Evolutionary conservation across 1,140 invertebrate species (phyloP), one percentile per base, ranked within the genome.

Genomic region (Cotesia typhae): DNA sequence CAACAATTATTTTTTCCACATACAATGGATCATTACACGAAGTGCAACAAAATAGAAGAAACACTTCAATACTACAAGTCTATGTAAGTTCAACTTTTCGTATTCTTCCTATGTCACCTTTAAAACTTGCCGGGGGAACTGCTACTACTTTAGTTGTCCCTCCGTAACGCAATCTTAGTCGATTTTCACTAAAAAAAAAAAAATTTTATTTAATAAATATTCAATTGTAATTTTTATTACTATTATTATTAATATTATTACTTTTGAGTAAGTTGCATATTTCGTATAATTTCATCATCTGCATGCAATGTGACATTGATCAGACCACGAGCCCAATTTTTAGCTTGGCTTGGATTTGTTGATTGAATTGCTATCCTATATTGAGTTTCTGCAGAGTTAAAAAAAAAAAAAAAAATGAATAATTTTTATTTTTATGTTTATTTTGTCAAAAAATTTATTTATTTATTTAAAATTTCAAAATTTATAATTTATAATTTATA

Each of bases 21-120:
- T 94, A 94, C 1, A 94, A 87, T 68, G 92, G 90, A 81, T 94
- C 92, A 80, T 94, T 94, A 83, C 93, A 94, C 92, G 92, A 94
- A 76, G 94, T 90, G 78, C 94, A 90, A 83, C 92, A 94, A 2
- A 94, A 88, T 1, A 92, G 92, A 79, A 93, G 92, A 72, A 94
- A 83, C 67, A 93, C 92, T 83, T 94, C 93, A 92, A 93, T 93
- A 74, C 94, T 91, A 82, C 94, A 94, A 76, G 92, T 90, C 93
- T 93, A 94, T 76, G 91, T 92, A 74, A 94, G 85, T 80, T 94
- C 92, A 14, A 94, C 89, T 83, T 90, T 80, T 74, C 81, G 81
- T 82, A 91, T 90, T 87, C 92, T 92, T 81, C 90, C 90, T 72
- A 93, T 89, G 83, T 91, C 91, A 36, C 90, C 91, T 36, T 90